phyloP scores from a whole-genome alignment of 2,113 vertebrate genomes.

The Amphiprion percula region DNA sequence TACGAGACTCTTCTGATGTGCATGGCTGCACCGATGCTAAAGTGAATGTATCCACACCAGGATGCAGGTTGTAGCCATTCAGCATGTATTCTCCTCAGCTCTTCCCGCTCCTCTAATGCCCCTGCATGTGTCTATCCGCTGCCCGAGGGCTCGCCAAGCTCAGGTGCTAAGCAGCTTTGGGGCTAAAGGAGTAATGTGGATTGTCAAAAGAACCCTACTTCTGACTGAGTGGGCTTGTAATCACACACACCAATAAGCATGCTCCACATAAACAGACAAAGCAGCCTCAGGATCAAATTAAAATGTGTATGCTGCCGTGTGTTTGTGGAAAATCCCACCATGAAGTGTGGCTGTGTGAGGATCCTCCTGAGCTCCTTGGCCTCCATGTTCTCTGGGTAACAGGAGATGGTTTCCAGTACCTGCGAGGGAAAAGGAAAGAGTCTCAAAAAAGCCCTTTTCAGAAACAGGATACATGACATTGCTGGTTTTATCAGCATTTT shows the following conservation, averaged over 20 bases:
- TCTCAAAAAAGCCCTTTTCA: too few relatives aligned
- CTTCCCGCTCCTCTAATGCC: background rate
- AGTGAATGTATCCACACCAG: background rate
- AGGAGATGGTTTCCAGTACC: constrained; percentile 98
- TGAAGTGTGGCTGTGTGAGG: constrained; percentile 98
- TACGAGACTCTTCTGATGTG: background rate
- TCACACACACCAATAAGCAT: constrained; percentile 5
- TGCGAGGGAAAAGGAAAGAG: constrained; percentile 59
- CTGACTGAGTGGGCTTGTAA: constrained; percentile 36
- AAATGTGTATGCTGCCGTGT: background rate
- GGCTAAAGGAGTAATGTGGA: constrained; percentile 39
- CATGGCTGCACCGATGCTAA: background rate
- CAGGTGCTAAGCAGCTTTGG: constrained; percentile 78
- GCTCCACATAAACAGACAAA: background rate
- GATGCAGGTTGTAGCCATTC: background rate
- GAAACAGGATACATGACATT: too few relatives aligned
- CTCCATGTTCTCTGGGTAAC: constrained; percentile 96
- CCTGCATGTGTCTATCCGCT: constrained; percentile 9
- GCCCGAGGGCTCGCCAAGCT: constrained; percentile 41
- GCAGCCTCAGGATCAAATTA: background rate
- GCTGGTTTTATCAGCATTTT: too few relatives aligned
- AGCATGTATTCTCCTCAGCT: too few relatives aligned
- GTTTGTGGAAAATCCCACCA: constrained; percentile 83
- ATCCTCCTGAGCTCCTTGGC: constrained; percentile 96
- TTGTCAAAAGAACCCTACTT: constrained; percentile 36